Conservation (phyloP, 2,113 vertebrate species). For the Gymnorhina tibicen region DNA sequence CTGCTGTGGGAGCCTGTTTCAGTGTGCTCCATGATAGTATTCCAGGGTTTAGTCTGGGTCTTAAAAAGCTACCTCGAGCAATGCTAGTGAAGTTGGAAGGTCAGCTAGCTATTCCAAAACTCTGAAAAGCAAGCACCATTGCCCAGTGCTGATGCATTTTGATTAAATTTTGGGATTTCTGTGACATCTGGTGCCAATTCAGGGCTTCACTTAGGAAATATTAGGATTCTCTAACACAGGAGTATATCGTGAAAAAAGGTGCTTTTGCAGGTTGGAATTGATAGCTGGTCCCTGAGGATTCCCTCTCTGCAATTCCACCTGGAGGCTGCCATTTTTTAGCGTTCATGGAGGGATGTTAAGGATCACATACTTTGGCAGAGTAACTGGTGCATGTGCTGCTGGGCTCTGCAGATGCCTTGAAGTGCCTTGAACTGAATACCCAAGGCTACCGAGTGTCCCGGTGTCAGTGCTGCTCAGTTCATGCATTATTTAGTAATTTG, state of each 20-base stretch:
- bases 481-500: neutral
- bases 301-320: neutral
- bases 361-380: neutral
- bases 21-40: neutral
- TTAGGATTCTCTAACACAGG: neutral
- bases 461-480: neutral
- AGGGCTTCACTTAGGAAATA: neutral
- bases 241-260: neutral
- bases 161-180: neutral
- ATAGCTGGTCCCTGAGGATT: neutral
- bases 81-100: neutral
- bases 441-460: neutral
- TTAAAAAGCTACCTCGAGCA: neutral
- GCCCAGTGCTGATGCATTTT: neutral
- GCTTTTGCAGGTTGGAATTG: neutral
- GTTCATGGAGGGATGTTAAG: neutral
- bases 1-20: neutral
- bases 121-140: neutral
- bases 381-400: neutral
- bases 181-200: neutral
- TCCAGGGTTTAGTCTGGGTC: neutral
- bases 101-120: neutral
- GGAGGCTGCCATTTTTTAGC: neutral
- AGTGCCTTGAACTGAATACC: neutral
- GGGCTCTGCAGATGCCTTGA: neutral